These are phyloP conservation scores for Neosalanx taihuensis DNA, from an alignment of 2,797 vertebrate species.

Conservation along the genomic window DNA sequence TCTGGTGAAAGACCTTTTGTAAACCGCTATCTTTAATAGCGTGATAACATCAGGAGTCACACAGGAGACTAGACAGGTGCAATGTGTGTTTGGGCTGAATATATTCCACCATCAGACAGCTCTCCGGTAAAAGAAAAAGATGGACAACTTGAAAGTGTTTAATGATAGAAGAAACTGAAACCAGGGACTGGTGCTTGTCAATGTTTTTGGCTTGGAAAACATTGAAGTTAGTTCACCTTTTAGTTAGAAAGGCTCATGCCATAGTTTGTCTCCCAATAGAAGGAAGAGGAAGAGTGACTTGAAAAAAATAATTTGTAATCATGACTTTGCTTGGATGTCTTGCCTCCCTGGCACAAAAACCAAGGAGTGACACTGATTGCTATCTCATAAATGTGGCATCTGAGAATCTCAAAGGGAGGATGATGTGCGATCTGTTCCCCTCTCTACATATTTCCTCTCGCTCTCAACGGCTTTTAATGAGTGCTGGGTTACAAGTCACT, in stretches of 20 bases:
- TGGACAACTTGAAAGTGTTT: conserved; percentile 12
- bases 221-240: no score
- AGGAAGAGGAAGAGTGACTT: background rate
- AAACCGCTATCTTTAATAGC: conserved; percentile 18
- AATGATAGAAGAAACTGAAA: conserved; percentile 9
- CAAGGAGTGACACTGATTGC: background rate
- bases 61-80: conserved; percentile 14
- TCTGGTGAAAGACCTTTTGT: conserved; percentile 38
- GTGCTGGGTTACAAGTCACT: background rate
- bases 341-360: background rate
- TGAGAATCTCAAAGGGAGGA: background rate
- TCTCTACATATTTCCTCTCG: conserved; percentile 11
- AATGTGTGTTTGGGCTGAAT: conserved; percentile 10
- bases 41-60: conserved; percentile 31
- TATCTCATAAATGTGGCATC: background rate
- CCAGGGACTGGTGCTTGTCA: background rate
- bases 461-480: background rate
- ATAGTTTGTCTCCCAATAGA: no score
- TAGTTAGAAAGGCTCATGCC: no score
- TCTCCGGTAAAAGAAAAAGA: conserved; percentile 27
- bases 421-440: background rate
- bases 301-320: no score
- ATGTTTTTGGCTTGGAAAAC: background rate
- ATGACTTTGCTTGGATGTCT: background rate
- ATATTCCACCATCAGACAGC: background rate